phyloP scores from a whole-genome alignment of 2,113 vertebrate species.

The Osmerus mordax region DNA sequence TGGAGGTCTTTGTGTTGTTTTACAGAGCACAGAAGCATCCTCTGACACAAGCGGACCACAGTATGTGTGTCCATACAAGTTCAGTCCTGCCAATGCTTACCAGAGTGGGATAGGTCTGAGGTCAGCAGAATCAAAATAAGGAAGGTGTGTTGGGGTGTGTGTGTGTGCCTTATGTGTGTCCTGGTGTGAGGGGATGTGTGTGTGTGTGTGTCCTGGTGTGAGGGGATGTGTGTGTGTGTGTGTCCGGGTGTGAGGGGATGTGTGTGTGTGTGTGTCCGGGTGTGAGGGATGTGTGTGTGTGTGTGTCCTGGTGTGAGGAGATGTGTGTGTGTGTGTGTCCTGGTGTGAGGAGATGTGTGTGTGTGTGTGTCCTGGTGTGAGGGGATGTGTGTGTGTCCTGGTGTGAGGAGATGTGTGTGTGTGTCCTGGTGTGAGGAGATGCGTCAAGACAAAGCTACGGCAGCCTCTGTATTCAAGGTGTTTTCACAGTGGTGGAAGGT shows the following conservation, averaged over 20 bases:
- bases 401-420: slow-evolving; percentile 3
- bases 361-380: not conserved
- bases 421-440: slow-evolving; percentile 6
- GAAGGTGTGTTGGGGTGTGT: too few relatives aligned
- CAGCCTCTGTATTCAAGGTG: slow-evolving; percentile 37
- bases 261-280: slow-evolving; percentile 11
- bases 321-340: slow-evolving; percentile 13
- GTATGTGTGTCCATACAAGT: not conserved
- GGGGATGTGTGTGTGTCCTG: slow-evolving; percentile 11
- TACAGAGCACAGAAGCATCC: not conserved
- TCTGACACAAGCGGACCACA: not conserved
- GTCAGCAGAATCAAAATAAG: not conserved
- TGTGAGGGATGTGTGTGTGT: slow-evolving; percentile 21
- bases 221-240: not conserved
- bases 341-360: slow-evolving; percentile 20
- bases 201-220: slow-evolving; percentile 2
- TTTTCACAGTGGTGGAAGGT: slow-evolving; percentile 24
- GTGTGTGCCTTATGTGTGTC: slow-evolving; percentile 9
- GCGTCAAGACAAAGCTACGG: slow-evolving; percentile 26
- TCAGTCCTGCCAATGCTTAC: not conserved
- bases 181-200: slow-evolving; percentile 4
- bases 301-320: slow-evolving; percentile 1
- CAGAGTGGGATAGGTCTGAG: not conserved
- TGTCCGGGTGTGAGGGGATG: slow-evolving; percentile 7
- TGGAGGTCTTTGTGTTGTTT: slow-evolving; percentile 4